Percentiles rank a stretch among this genome's conserved stretches.
These are phyloP conservation scores for Toxotes lorentzi DNA, from an alignment of 2,797 vertebrate species.

Conservation along the genomic window DNA sequence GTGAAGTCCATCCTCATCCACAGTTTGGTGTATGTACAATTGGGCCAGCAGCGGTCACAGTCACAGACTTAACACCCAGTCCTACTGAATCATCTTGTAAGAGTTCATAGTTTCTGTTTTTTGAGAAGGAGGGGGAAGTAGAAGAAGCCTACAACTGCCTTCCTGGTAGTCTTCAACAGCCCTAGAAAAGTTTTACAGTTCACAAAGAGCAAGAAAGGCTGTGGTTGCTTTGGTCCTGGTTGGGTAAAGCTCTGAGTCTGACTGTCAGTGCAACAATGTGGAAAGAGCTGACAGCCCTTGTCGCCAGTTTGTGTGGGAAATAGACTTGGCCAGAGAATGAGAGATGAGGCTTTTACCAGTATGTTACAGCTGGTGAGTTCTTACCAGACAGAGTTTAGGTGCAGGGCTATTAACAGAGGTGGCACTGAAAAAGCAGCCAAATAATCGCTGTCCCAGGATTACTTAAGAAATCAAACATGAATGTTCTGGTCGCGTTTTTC, in stretches of 20 bases:
- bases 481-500: not conserved
- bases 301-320: slow-evolving; percentile 2
- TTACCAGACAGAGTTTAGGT: slow-evolving; percentile 35
- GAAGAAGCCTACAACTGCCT: slow-evolving; percentile 19
- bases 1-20: slow-evolving; percentile 28
- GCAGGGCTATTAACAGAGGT: slow-evolving; percentile 43
- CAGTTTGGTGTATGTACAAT: slow-evolving; percentile 52
- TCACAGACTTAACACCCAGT: not conserved
- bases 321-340: slow-evolving; percentile 14
- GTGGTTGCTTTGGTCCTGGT: slow-evolving; percentile 65
- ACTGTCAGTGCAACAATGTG: slow-evolving; percentile 11
- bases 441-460: slow-evolving; percentile 27
- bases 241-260: slow-evolving; percentile 54
- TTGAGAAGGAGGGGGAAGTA: not conserved
- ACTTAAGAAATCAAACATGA: slow-evolving; percentile 17
- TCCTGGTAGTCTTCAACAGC: slow-evolving; percentile 16
- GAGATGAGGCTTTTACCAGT: slow-evolving; percentile 27
- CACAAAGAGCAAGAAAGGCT: slow-evolving; percentile 17
- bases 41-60: slow-evolving; percentile 38
- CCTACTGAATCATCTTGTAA: slow-evolving; percentile 11
- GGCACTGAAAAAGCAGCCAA: slow-evolving; percentile 20
- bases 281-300: slow-evolving; percentile 11
- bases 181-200: slow-evolving; percentile 25
- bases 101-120: slow-evolving; percentile 22
- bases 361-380: slow-evolving; percentile 7